These are phyloP conservation scores for Menidia beryllina DNA, from an alignment of 2,113 vertebrate species.

Conservation along the genomic window DNA sequence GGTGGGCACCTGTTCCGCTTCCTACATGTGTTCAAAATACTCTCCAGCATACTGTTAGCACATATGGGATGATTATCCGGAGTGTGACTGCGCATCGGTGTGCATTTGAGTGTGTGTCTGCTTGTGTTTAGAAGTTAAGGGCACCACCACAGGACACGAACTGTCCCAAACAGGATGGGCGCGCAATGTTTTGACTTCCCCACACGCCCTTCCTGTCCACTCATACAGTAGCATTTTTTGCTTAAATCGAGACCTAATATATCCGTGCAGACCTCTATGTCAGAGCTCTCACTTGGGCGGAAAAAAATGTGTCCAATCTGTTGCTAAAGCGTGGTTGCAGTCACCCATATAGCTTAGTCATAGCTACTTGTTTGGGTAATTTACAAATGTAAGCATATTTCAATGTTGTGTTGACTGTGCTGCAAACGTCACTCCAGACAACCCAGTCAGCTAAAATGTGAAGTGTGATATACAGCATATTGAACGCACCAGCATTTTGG, in stretches of 20 bases:
- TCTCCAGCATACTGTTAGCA: conserved; percentile 47
- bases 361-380: conserved; percentile 33
- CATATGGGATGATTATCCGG: conserved; percentile 66
- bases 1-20: conserved; percentile 74
- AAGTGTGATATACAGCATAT: conserved; percentile 64
- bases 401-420: conserved; percentile 29
- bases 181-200: conserved; percentile 83
- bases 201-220: conserved; percentile 85
- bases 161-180: conserved; percentile 87
- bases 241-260: conserved; percentile 56
- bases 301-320: conserved; percentile 18
- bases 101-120: conserved; percentile 33
- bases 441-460: conserved; percentile 63
- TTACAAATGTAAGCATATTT: conserved; percentile 49
- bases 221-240: conserved; percentile 72
- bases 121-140: conserved; percentile 63
- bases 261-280: conserved; percentile 18
- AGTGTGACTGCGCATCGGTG: conserved; percentile 34
- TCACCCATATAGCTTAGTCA: conserved; percentile 61
- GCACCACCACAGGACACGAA: conserved; percentile 75
- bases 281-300: conserved; percentile 16
- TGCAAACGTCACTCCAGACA: conserved; percentile 43
- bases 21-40: conserved; percentile 35
- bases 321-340: conserved; percentile 45
- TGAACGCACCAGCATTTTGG: conserved; percentile 49